These are phyloP conservation scores for Argyrosomus regius DNA, from an alignment of 2,797 vertebrate species.

Conservation along the genomic window DNA sequence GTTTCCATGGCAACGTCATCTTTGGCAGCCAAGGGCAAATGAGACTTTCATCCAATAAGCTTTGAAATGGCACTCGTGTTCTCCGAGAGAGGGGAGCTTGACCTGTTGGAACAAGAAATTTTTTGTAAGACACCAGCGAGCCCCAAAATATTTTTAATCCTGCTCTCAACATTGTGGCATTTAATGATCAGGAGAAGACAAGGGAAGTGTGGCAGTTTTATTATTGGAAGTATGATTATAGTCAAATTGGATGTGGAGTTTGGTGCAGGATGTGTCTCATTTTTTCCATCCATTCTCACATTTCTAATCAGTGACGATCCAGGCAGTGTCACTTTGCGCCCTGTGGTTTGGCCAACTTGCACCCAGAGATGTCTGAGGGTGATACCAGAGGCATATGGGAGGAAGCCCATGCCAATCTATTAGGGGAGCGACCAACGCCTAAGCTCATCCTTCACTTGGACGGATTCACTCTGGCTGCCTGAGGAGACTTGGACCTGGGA, in stretches of 20 bases:
- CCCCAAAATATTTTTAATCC: constrained; percentile 14
- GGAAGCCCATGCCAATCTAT: constrained; percentile 77
- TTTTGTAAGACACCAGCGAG: constrained; percentile 50
- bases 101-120: constrained; percentile 80
- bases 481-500: constrained; percentile 81
- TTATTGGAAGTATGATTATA: not conserved
- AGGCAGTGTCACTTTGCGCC: constrained; percentile 48
- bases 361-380: constrained; percentile 65
- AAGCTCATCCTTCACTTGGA: constrained; percentile 82
- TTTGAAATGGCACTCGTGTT: constrained; percentile 81
- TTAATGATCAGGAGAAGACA: constrained; percentile 10
- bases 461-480: constrained; percentile 77
- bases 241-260: constrained; percentile 30
- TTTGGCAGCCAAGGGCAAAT: constrained; percentile 88
- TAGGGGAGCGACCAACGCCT: constrained; percentile 70
- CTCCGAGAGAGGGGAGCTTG: constrained; percentile 81
- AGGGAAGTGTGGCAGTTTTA: constrained; percentile 3
- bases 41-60: constrained; percentile 86
- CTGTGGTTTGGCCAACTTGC: constrained; percentile 57
- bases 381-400: constrained; percentile 76
- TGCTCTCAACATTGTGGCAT: not conserved
- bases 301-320: constrained; percentile 51
- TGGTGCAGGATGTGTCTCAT: constrained; percentile 16
- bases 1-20: constrained; percentile 97
- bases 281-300: constrained; percentile 36